These are phyloP conservation scores for Acanthococcus lagerstroemiae DNA, from an alignment of 2,888 invertebrate species.

Conservation along the genomic window DNA sequence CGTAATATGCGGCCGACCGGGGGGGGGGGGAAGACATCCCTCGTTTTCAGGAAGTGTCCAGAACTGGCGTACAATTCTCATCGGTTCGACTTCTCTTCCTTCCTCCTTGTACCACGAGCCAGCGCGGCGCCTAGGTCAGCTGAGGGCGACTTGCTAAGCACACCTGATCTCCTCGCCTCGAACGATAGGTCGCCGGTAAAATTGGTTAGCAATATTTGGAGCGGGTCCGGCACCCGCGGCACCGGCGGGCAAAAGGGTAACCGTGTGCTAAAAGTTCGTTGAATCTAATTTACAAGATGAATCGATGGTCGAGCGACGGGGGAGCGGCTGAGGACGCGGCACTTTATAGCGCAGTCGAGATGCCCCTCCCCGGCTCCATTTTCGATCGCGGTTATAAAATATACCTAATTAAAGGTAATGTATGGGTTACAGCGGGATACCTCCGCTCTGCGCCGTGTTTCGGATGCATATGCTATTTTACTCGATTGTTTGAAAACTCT, in stretches of 20 bases:
- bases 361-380: neutral
- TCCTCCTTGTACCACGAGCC: too few species aligned
- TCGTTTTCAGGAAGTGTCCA: too few species aligned
- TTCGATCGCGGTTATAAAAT: slow-evolving; percentile 5
- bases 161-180: too few species aligned
- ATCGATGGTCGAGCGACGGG: neutral
- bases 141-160: too few species aligned
- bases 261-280: slow-evolving; percentile 25
- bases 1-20: too few species aligned
- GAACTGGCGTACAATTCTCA: too few species aligned
- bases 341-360: neutral
- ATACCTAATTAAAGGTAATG: slow-evolving; percentile 24
- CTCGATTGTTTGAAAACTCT: slow-evolving; percentile 18
- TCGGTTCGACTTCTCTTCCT: too few species aligned
- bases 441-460: neutral
- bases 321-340: neutral
- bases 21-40: too few species aligned
- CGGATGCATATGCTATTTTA: neutral
- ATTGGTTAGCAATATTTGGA: too few species aligned
- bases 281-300: slow-evolving; percentile 23
- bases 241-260: slow-evolving; percentile 5
- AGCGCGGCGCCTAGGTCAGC: too few species aligned
- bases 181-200: too few species aligned
- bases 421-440: slow-evolving; percentile 13
- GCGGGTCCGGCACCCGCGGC: slow-evolving; percentile 6